Conservation (phyloP, 2,888 invertebrate species). For the Scaptomyza cyrtandrae region DNA sequence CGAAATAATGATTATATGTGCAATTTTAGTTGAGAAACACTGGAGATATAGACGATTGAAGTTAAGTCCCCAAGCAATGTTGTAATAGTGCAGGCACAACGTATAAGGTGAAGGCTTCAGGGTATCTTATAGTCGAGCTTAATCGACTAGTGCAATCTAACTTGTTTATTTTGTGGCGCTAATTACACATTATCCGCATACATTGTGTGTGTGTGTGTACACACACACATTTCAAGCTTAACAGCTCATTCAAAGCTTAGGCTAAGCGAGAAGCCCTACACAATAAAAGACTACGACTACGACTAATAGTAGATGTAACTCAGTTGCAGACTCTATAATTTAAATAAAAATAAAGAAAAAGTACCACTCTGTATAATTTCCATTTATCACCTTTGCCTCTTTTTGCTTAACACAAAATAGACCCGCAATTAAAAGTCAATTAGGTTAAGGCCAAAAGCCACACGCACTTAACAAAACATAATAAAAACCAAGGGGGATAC, state of each 20-base stretch:
- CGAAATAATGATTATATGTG: too few relatives aligned
- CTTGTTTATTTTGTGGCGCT: slow-evolving; percentile 49
- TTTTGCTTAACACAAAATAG: slow-evolving; percentile 29
- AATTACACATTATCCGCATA: slow-evolving; percentile 77
- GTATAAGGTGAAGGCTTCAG: too few relatives aligned
- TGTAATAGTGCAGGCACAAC: too few relatives aligned
- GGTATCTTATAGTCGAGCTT: too few relatives aligned
- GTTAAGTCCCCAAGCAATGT: too few relatives aligned
- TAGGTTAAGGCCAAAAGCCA: slow-evolving; percentile 41
- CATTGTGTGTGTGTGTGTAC: slow-evolving; percentile 29
- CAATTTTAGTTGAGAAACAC: too few relatives aligned
- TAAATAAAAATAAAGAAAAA: neutral
- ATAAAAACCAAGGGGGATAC: slow-evolving; percentile 50
- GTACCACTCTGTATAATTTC: slow-evolving; percentile 45
- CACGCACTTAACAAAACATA: neutral
- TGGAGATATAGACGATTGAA: too few relatives aligned
- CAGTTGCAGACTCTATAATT: slow-evolving; percentile 43
- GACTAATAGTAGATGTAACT: slow-evolving; percentile 27
- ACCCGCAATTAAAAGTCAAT: slow-evolving; percentile 76
- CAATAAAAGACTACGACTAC: neutral
- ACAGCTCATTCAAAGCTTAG: slow-evolving; percentile 33
- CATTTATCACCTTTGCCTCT: slow-evolving; percentile 53
- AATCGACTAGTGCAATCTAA: too few relatives aligned
- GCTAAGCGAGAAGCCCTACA: slow-evolving; percentile 43
- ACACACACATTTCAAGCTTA: slow-evolving; percentile 44